phyloP scores from a whole-genome alignment of 2,113 vertebrate species.

The Entelurus aequoreus region DNA sequence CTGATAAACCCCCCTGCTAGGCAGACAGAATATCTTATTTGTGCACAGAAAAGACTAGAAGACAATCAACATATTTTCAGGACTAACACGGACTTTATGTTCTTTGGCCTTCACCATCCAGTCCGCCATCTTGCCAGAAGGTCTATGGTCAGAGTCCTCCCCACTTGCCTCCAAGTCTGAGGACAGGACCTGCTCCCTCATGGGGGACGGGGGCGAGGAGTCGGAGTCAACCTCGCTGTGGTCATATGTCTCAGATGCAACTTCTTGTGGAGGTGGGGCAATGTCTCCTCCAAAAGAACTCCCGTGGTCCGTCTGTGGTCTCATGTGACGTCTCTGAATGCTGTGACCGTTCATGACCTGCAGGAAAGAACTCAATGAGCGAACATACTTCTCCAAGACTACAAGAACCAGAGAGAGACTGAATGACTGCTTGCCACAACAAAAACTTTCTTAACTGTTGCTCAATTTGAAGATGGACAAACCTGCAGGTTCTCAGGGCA shows the following conservation, averaged over 20 bases:
- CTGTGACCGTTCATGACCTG: constrained; percentile 61
- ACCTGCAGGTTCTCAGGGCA: constrained; percentile 81
- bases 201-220: constrained; percentile 54
- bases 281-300: constrained; percentile 62
- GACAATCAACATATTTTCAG: neutral
- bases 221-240: constrained; percentile 52
- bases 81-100: constrained; percentile 31
- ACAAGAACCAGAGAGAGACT: neutral
- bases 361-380: neutral
- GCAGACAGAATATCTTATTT: no score
- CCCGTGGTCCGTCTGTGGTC: constrained; percentile 49
- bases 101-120: constrained; percentile 46
- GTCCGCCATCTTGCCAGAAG: constrained; percentile 24
- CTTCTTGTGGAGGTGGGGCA: constrained; percentile 6
- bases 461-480: neutral
- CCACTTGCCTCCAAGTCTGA: constrained; percentile 65
- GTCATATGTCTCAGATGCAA: constrained; percentile 6
- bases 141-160: constrained; percentile 54
- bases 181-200: constrained; percentile 41
- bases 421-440: neutral
- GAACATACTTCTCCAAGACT: no score
- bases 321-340: constrained; percentile 29
- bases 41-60: neutral
- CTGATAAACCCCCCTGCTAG: constrained; percentile 10
- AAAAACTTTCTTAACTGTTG: neutral